These are phyloP conservation scores for Acleris laterana DNA, from an alignment of 2,888 invertebrate species.

Conservation along the genomic window DNA sequence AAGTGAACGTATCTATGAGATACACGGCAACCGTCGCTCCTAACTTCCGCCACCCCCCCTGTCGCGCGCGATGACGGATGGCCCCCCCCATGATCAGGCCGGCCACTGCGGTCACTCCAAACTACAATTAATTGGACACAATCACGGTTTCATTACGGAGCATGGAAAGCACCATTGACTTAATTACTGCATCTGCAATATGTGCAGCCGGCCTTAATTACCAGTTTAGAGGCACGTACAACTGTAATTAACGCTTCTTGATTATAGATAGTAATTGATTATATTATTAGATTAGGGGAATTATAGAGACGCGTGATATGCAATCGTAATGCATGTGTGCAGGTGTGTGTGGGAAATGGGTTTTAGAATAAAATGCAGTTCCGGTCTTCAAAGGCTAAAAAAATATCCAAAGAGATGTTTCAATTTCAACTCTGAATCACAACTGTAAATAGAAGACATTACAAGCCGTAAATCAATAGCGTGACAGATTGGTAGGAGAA, in stretches of 20 bases:
- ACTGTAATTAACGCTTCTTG: slow-evolving; percentile 15
- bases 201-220: slow-evolving; percentile 14
- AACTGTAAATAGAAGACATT: too few relatives aligned
- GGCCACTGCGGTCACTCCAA: slow-evolving; percentile 39
- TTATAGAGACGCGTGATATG: background rate
- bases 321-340: too few relatives aligned
- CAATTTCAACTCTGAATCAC: too few relatives aligned
- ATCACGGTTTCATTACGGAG: slow-evolving; percentile 14
- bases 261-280: slow-evolving; percentile 10
- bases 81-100: slow-evolving; percentile 54
- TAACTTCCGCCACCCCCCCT: background rate
- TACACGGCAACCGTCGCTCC: background rate
- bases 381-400: too few relatives aligned
- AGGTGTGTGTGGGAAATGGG: too few relatives aligned
- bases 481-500: too few relatives aligned
- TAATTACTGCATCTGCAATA: slow-evolving; percentile 13
- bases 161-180: slow-evolving; percentile 8
- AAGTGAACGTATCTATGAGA: too few relatives aligned
- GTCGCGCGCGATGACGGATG: slow-evolving; percentile 53
- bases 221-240: slow-evolving; percentile 3
- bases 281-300: slow-evolving; percentile 1
- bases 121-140: slow-evolving; percentile 14
- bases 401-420: too few relatives aligned
- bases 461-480: too few relatives aligned
- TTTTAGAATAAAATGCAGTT: too few relatives aligned